Evolutionary conservation across 2,888 invertebrate genomes (phyloP), one percentile per base, ranked within the genome.

Genomic region (Zaprionus bogoriensis): DNA sequence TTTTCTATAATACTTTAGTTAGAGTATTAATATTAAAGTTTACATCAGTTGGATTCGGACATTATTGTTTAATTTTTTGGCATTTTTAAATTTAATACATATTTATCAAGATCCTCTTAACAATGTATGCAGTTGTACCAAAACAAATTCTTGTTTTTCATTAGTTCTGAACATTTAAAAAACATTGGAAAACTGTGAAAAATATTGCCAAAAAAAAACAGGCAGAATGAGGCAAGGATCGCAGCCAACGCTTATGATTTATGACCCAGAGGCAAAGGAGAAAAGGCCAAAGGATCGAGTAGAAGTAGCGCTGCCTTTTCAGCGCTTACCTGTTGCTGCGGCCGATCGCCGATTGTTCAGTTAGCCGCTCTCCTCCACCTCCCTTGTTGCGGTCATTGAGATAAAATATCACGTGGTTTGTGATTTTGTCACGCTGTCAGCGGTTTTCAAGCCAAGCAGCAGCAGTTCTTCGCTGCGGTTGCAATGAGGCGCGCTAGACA

Each of bases 331-430:
- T 36, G 32, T 36, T 36, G 32, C 32, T 5, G 14, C 27, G 9
- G 27, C 27, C 32, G 17, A 36, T 36, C 9, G 9, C 7, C 32
- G 32, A 36, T 36, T 41, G 41, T 41, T 32, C n/a, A 22, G 23
- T 32, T 52, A 12, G 3, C 28, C 9, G 19, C 22, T 30, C 36
- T 32, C 6, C 27, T 22, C 30, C 41, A 23, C 42, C 44, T 64
- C 64, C 46, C 32, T 54, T 68, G 68, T 79, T 83, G 82, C 77
- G 88, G 87, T 88, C 81, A 86, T 88, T 87, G 74, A 86, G 76
- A 75, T 88, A 79, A 86, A 89, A 83, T 88, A 77, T 85, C 87
- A 88, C 87, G 87, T 88, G 89, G 89, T 85, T 68, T 62, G 59
- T 58, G 70, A 69, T 87, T 87, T 84, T 77, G 84, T 84, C 73